Evolutionary conservation across 2,113 vertebrate genomes (phyloP), one percentile per base, ranked within the genome.

Genomic region (Nannobrachium achirus): DNA sequence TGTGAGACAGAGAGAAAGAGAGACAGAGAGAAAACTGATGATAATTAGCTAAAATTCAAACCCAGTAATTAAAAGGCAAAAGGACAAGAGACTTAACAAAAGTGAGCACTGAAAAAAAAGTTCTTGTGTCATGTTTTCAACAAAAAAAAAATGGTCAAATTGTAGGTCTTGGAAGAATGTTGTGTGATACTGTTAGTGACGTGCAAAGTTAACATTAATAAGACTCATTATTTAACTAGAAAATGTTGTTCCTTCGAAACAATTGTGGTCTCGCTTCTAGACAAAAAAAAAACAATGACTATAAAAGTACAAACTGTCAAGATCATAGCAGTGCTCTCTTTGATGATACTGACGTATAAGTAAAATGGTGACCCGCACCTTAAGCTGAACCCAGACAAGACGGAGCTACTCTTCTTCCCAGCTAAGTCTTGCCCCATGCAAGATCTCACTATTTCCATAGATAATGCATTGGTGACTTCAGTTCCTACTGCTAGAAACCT

Each of bases 31-130:
- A 4, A n/a, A 14, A 18, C 40, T 40, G 52, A 78, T 18, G 52
- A 76, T 78, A 86, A 82, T 81, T 82, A 81, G 70, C 68, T 48
- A 61, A 64, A 79, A 63, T 64, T 74, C 56, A 78, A 71, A 79
- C 51, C 46, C 15, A 63, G 73, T 66, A 85, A 80, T 83, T 78
- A 81, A 82, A 86, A 81, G 46, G 59, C 48, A 64, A 77, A 75
- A 68, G 56, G 66, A 69, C 62, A 73, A 71, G 69, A 19, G 42
- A 59, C 66, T 60, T 72, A 71, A 66, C 52, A 71, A 75, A 63
- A 63, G 68, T 56, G 19, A 8, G 46, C 44, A 71, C 63, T 40
- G n/a, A 57, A 38, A 18, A 67, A 18, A 10, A 8, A 7, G 60
- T 63, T 40, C 33, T 57, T 2, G 5, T 40, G 50, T 25, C 2